These are phyloP conservation scores for Lasius fuliginosus DNA, from an alignment of 2,888 invertebrate species.

Conservation along the genomic window DNA sequence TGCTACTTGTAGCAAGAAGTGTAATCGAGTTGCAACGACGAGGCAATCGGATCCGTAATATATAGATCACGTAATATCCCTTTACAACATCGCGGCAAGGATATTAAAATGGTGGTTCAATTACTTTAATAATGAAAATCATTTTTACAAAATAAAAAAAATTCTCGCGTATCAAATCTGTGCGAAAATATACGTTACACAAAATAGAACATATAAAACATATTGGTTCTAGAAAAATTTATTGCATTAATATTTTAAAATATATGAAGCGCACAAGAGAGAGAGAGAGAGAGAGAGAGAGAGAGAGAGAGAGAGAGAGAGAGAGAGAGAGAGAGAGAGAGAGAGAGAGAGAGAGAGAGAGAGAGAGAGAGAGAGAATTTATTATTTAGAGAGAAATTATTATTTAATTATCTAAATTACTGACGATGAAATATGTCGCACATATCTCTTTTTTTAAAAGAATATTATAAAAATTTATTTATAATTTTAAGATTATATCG, in stretches of 20 bases:
- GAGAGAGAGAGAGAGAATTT: too few species aligned
- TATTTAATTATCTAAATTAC: not conserved
- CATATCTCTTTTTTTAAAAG: not conserved
- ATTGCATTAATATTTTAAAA: slow-evolving; percentile 1
- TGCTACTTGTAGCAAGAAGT: slow-evolving; percentile 33
- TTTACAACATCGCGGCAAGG: not conserved
- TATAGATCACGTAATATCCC: slow-evolving; percentile 11
- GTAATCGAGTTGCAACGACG: slow-evolving; percentile 39
- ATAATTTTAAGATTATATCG: not conserved
- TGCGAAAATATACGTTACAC: not conserved
- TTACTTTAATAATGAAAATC: not conserved
- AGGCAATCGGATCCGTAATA: slow-evolving; percentile 31
- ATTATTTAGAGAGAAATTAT: too few species aligned
- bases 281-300: too few species aligned
- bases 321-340: too few species aligned
- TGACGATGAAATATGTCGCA: not conserved
- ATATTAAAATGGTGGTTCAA: not conserved
- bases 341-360: too few species aligned
- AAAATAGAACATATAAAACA: not conserved
- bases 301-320: too few species aligned
- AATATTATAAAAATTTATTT: not conserved
- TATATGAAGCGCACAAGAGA: not conserved
- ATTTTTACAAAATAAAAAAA: not conserved
- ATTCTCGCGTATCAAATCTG: not conserved
- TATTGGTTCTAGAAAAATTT: not conserved